phyloP scores from a whole-genome alignment of 2,888 invertebrate species.

The Netelia fuscicornis region DNA sequence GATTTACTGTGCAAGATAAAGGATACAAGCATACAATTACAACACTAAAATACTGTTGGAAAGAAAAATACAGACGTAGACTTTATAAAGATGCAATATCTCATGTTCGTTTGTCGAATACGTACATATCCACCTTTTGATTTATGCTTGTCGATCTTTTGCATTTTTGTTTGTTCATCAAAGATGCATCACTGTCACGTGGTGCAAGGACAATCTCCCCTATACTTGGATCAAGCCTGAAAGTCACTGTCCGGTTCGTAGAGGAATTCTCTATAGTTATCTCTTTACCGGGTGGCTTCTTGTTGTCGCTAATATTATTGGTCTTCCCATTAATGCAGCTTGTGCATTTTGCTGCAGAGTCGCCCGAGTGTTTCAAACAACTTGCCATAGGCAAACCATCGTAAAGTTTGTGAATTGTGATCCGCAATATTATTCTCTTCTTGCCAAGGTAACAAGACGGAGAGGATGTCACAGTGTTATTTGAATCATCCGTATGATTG shows the following conservation, averaged over 20 bases:
- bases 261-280: slow-evolving; percentile 66
- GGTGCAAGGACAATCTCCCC: slow-evolving; percentile 71
- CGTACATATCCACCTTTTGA: slow-evolving; percentile 54
- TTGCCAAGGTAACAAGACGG: slow-evolving; percentile 34
- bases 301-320: slow-evolving; percentile 31
- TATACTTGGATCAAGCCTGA: slow-evolving; percentile 70
- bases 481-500: slow-evolving; percentile 20
- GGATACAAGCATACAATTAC: background rate
- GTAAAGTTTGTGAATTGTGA: slow-evolving; percentile 73
- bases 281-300: slow-evolving; percentile 50
- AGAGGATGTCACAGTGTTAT: background rate
- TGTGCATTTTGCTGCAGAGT: background rate
- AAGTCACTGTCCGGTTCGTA: slow-evolving; percentile 67
- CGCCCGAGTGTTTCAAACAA: background rate
- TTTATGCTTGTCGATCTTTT: slow-evolving; percentile 52
- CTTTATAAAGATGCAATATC: slow-evolving; percentile 16
- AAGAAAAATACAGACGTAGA: slow-evolving; percentile 6
- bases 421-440: slow-evolving; percentile 70
- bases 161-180: slow-evolving; percentile 7
- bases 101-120: slow-evolving; percentile 31
- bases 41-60: background rate
- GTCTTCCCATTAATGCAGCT: background rate
- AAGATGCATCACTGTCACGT: slow-evolving; percentile 38
- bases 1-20: background rate
- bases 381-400: background rate